phyloP scores from a whole-genome alignment of 2,888 invertebrate species.

The Idaea straminata region DNA sequence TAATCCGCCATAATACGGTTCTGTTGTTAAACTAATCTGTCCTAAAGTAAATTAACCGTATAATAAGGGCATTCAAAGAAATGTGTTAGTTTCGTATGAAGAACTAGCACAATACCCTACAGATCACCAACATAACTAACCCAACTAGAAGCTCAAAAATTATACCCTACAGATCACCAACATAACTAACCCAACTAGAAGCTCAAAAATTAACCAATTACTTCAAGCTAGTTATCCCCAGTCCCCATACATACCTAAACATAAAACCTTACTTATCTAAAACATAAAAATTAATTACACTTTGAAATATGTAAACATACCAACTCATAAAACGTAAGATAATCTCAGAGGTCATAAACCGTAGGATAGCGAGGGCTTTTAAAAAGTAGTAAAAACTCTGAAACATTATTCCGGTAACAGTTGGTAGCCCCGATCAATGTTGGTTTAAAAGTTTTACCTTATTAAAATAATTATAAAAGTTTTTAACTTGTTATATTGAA shows the following conservation, averaged over 20 bases:
- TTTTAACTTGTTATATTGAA: conserved; percentile 33
- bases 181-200: too few relatives aligned
- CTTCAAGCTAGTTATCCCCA: not conserved
- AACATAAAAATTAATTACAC: conserved; percentile 28
- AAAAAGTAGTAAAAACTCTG: conserved; percentile 71
- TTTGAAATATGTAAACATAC: conserved; percentile 36
- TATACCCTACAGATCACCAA: too few relatives aligned
- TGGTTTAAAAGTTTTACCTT: conserved; percentile 36
- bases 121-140: too few relatives aligned
- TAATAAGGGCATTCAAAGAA: too few relatives aligned
- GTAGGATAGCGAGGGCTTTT: conserved; percentile 50
- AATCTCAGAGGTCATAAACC: conserved; percentile 48
- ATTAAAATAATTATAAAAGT: conserved; percentile 56
- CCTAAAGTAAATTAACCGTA: too few relatives aligned
- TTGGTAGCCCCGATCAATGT: conserved; percentile 61
- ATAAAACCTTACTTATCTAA: conserved; percentile 3
- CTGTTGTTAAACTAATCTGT: too few relatives aligned
- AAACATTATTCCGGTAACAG: conserved; percentile 61
- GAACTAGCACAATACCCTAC: too few relatives aligned
- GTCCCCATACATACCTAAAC: not conserved
- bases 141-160: too few relatives aligned
- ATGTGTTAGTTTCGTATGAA: too few relatives aligned
- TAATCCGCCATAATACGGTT: too few relatives aligned
- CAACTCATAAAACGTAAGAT: conserved; percentile 44
- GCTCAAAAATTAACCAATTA: not conserved